Base-by-base conservation (phyloP, 2,797 vertebrate genomes). In the Triplophysa bombifrons region DNA sequence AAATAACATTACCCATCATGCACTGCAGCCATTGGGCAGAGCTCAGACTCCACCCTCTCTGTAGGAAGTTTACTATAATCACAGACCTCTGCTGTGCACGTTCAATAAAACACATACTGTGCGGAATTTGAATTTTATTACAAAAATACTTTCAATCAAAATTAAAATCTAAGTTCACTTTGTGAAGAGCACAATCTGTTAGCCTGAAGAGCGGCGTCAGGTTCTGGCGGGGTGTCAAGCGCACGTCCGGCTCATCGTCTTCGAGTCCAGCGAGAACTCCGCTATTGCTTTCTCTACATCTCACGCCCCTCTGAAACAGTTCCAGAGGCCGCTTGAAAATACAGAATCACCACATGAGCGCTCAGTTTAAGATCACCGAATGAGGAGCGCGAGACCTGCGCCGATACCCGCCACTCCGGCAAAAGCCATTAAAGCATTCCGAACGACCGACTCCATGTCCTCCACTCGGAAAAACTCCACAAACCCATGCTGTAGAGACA, bases 331-430 rank as follows among this genome's bases (percentile, higher is more conserved):
- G 4, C 25, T 70, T 48, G 48, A n/a, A 25, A 6, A 46, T 14
- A 25, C 16, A 30, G 48, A n/a, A 7, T 8, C 38, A 30, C 3
- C 48, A 53, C 1, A 6, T 1, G 16, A 12, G 10, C 17, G 14
- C 30, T 30, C 41, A 1, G 7, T 19, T 9, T 38, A 16, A 12
- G n/a, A 91, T 97, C 95, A 96, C 90, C 95, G 93, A 84, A 95
- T 95, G 89, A 96, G 85, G 83, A 93, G 89, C 19, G 95, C 95
- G 77, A 98, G 82, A 46, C 95, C 92, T 0, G 95, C 96, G 50
- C 96, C 95, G 16, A 98, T 89, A 16, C 96, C 93, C 0, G 96
- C 96, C 74, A 98, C 72, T 0, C 96, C 95, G 0, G 94, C 96
- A 44, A 97, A 87, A 0, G 93, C 93, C 93, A 98, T 88, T 81